Evolutionary conservation across 2,888 invertebrate species (phyloP).

Genomic region (Blastobasis adustella): DNA sequence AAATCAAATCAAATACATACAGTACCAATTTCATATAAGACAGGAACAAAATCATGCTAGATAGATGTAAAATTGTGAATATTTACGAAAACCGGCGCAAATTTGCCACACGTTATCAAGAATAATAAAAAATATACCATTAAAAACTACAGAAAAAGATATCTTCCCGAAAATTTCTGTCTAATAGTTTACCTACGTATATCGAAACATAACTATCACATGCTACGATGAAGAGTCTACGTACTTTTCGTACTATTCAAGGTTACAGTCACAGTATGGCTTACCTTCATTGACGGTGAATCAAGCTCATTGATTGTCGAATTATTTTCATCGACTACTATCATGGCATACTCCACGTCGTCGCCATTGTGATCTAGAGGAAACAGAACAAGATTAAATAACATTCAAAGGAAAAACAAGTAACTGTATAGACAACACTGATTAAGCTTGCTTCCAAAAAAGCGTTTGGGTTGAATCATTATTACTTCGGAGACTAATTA

Average conservation of each 20-base stretch:
- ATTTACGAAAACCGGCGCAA: too few relatives aligned
- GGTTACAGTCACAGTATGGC: slow-evolving; percentile 1
- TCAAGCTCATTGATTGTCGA: slow-evolving; percentile 88
- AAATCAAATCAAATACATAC: slow-evolving; percentile 7
- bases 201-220: not conserved
- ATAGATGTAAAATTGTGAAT: too few relatives aligned
- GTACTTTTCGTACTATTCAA: too few relatives aligned
- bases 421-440: slow-evolving; percentile 39
- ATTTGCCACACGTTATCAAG: too few relatives aligned
- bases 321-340: slow-evolving; percentile 92
- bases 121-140: too few relatives aligned
- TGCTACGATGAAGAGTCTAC: not conserved
- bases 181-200: not conserved
- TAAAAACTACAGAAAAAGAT: too few relatives aligned
- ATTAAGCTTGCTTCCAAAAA: slow-evolving; percentile 57
- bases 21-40: slow-evolving; percentile 8
- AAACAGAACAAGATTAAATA: not conserved
- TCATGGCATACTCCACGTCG: slow-evolving; percentile 91
- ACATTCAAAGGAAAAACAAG: not conserved
- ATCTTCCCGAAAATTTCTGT: too few relatives aligned
- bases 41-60: too few relatives aligned
- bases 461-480: slow-evolving; percentile 32
- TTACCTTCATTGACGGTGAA: slow-evolving; percentile 90
- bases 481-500: too few relatives aligned
- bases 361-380: slow-evolving; percentile 75